Evolutionary conservation across 1,140 invertebrate species (phyloP), one percentile per base, ranked within the genome.

Genomic region (Lerema accius): DNA sequence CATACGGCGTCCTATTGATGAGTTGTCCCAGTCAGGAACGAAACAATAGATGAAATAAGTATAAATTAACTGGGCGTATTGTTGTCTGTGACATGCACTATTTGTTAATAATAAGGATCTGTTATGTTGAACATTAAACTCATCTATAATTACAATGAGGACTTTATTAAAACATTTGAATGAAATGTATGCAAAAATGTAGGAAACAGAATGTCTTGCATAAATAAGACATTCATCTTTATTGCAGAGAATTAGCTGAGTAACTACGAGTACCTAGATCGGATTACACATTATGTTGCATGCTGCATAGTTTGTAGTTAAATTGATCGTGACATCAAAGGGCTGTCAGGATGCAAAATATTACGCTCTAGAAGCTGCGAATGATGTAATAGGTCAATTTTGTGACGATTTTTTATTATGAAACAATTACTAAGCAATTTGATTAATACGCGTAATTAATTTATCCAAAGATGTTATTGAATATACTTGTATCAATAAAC

Each of bases 321-420:
- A 37, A 58, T 37, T 58, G 55, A 58, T 58, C 28, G 28, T n/a
- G 55, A 48, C 55, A 37, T 58, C 53, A 58, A 58, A 59, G 42
- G 11, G 28, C 53, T 17, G 49, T 45, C 14, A 45, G 5, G 26
- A 58, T 23, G 39, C 15, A 45, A 45, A 7, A 28, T 26, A 35
- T 58, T 43, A 23, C 19, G 19, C 5, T n/a, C n/a, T n/a, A n/a
- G n/a, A n/a, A n/a, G n/a, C n/a, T n/a, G n/a, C n/a, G n/a, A n/a
- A n/a, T n/a, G n/a, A n/a, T n/a, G n/a, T n/a, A n/a, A n/a, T n/a
- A n/a, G n/a, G n/a, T n/a, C n/a, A n/a, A n/a, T n/a, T n/a, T n/a
- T n/a, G n/a, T n/a, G n/a, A n/a, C n/a, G n/a, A n/a, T n/a, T n/a
- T n/a, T n/a, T n/a, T n/a, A n/a, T n/a, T n/a, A n/a, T n/a, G n/a